phyloP scores from a whole-genome alignment of 2,113 vertebrate genomes.

The Lamprotornis superbus region DNA sequence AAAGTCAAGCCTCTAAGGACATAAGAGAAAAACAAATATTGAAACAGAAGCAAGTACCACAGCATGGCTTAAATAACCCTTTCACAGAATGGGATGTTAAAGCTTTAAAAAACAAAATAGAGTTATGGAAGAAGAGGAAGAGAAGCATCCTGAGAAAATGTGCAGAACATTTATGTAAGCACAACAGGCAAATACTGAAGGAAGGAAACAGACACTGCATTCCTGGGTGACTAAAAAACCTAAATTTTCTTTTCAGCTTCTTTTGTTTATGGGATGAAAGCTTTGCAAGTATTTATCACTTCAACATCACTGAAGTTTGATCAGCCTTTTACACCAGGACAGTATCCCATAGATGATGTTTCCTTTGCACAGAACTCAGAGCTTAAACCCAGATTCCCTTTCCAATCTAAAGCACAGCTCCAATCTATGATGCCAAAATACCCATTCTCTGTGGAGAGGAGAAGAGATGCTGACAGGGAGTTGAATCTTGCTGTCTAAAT shows the following conservation, averaged over 20 bases:
- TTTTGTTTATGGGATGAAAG: neutral
- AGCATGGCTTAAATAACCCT: neutral
- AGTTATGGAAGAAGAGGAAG: neutral
- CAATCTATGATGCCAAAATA: neutral
- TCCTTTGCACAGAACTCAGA: neutral
- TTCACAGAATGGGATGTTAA: neutral
- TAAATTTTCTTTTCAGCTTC: neutral
- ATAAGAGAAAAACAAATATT: neutral
- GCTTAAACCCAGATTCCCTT: neutral
- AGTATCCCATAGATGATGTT: neutral
- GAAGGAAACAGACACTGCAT: neutral
- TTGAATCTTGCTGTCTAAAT: conserved; percentile 10
- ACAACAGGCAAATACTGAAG: neutral
- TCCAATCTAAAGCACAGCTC: neutral
- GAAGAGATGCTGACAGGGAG: conserved; percentile 10
- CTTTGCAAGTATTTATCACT: neutral
- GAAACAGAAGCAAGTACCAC: neutral
- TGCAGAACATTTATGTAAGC: neutral
- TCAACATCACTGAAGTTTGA: neutral
- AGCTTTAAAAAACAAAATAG: neutral
- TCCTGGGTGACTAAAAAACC: neutral
- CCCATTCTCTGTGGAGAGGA: neutral
- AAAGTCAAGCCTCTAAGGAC: neutral
- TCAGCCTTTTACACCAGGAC: neutral
- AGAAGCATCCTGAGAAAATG: neutral